A percentile compares a stretch with the other conserved stretches of the same genome.
phyloP scores from a whole-genome alignment of 92 coral and sea anemone genomes.

The Nematostella vectensis region DNA sequence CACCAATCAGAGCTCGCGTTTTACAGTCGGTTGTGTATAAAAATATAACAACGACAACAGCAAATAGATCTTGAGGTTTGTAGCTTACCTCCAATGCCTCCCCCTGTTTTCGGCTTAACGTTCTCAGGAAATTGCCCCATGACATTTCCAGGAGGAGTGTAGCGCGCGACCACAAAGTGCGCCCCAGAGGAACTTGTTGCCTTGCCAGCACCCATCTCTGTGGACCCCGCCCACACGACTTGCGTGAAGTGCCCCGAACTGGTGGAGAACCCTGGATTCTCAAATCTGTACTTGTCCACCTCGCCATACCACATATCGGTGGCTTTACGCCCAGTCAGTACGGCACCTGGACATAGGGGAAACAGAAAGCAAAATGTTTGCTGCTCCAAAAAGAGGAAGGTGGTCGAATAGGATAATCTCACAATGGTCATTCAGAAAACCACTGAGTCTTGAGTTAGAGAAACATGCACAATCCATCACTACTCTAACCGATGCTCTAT shows the following conservation, averaged over 20 bases:
- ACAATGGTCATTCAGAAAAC: too few species aligned
- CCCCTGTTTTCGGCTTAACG: conserved; percentile 61
- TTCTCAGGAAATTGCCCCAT: conserved; percentile 86
- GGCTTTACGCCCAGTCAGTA: conserved; percentile 78
- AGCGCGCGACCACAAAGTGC: conserved; percentile 89
- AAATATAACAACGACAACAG: too few species aligned
- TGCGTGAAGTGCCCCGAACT: conserved; percentile 94
- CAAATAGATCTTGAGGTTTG: too few species aligned
- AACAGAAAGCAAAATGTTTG: background rate
- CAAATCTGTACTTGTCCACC: conserved; percentile 68
- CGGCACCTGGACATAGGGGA: conserved; percentile 50
- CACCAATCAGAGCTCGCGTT: too few species aligned
- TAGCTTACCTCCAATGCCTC: conserved; percentile 33
- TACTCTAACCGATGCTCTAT: too few species aligned
- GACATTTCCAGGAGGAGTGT: conserved; percentile 96
- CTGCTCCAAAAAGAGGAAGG: background rate
- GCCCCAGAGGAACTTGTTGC: conserved; percentile 89
- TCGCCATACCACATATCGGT: conserved; percentile 99
- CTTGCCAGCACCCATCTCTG: conserved; percentile 90
- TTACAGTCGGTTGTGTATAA: too few species aligned
- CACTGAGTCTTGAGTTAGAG: too few species aligned
- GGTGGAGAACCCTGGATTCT: conserved; percentile 75
- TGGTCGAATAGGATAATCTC: background rate
- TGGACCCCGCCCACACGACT: conserved; percentile 83
- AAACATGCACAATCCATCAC: too few species aligned